Evolutionary conservation across 2,113 vertebrate genomes (phyloP).

Genomic region (Camelus bactrianus): DNA sequence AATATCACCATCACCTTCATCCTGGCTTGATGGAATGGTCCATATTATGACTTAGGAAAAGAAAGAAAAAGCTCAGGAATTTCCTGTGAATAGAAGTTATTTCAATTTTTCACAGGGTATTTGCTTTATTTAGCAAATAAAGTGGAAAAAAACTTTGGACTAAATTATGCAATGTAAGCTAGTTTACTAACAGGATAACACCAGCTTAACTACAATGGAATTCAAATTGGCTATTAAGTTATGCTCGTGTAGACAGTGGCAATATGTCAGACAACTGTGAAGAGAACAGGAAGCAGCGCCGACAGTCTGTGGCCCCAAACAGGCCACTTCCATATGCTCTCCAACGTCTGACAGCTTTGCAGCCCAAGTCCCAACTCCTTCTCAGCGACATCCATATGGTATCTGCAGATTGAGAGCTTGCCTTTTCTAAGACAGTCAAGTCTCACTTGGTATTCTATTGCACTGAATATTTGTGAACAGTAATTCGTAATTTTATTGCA

Average conservation of each 20-base stretch:
- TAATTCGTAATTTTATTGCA: slow-evolving; percentile 50
- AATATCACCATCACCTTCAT: not conserved
- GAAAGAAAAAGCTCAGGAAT: not conserved
- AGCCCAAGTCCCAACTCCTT: slow-evolving; percentile 74
- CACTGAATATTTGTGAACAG: slow-evolving; percentile 62
- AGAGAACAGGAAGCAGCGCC: slow-evolving; percentile 39
- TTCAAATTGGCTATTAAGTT: slow-evolving; percentile 72
- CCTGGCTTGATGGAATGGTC: not conserved
- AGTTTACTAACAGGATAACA: slow-evolving; percentile 41
- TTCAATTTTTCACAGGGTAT: not conserved
- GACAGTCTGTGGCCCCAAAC: slow-evolving; percentile 61
- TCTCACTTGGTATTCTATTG: not conserved
- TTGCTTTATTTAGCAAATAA: slow-evolving; percentile 10
- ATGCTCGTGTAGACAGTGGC: slow-evolving; percentile 66
- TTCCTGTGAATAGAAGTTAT: slow-evolving; percentile 27
- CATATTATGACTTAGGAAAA: slow-evolving; percentile 19
- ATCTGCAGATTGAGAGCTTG: slow-evolving; percentile 72
- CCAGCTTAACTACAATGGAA: slow-evolving; percentile 43
- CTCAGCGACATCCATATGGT: slow-evolving; percentile 75
- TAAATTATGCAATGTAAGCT: not conserved
- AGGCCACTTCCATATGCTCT: slow-evolving; percentile 79
- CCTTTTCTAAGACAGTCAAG: slow-evolving; percentile 65
- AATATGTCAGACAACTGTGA: slow-evolving; percentile 70
- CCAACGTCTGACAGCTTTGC: slow-evolving; percentile 74
- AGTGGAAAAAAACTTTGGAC: slow-evolving; percentile 4